Evolutionary conservation across 2,113 vertebrate species (phyloP).

Genomic region (Mormyrus lacerda): DNA sequence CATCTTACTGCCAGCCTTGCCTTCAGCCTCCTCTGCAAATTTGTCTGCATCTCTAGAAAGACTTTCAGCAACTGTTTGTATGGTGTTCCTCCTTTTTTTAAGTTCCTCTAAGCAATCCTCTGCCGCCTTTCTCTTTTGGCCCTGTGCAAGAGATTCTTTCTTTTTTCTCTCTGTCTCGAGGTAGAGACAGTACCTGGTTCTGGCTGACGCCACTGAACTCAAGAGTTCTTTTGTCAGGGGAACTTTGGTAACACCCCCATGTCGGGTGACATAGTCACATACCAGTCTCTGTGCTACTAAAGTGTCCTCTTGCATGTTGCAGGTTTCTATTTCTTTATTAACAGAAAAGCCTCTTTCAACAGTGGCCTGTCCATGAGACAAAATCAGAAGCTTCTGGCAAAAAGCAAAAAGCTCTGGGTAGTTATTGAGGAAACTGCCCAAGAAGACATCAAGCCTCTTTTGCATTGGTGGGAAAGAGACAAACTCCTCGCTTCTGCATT

Average conservation of each 20-base stretch:
- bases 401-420: conserved; percentile 20
- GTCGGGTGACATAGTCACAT: conserved; percentile 14
- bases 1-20: too few relatives aligned
- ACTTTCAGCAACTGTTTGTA: too few relatives aligned
- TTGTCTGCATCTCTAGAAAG: too few relatives aligned
- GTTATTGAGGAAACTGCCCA: conserved; percentile 4
- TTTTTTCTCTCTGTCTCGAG: conserved; percentile 6
- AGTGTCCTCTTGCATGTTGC: conserved; percentile 24
- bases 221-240: conserved; percentile 2
- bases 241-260: too few relatives aligned
- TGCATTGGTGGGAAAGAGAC: too few relatives aligned
- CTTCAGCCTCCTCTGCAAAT: too few relatives aligned
- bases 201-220: neutral
- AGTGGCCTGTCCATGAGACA: neutral
- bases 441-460: conserved; percentile 10
- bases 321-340: conserved; percentile 22
- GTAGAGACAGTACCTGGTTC: conserved; percentile 8
- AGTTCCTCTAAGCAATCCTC: too few relatives aligned
- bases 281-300: conserved; percentile 9
- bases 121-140: neutral
- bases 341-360: neutral
- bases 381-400: conserved; percentile 22
- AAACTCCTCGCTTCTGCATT: too few relatives aligned
- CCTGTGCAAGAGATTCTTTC: neutral
- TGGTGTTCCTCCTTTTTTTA: too few relatives aligned